Base-by-base conservation (phyloP, 2,888 invertebrate genomes). In the Drosophila bunnanda region DNA sequence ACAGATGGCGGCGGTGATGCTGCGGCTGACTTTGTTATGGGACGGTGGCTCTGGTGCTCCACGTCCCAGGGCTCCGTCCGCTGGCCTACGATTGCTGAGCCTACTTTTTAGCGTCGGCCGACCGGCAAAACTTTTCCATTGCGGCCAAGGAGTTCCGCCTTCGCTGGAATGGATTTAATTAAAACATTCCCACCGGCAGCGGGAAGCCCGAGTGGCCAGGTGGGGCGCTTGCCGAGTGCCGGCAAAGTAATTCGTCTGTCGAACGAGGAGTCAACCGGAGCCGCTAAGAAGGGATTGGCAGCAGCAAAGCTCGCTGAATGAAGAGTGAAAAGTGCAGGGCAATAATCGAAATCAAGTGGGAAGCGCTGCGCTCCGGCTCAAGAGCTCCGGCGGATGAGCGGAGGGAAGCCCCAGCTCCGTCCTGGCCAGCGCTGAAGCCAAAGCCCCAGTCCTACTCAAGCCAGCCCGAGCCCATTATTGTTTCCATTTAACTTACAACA, bases 401-500 rank as follows among this genome's bases (percentile, higher is more conserved):
- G 46, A 65, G 43, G 15, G 48, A 55, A 70, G 43, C 48, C 55
- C 39, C 64, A 43, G 32, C n/a, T 17, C 39, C n/a, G 43, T 30
- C 36, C 25, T 43, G 48, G 34, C 32, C 38, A 30, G 32, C 34
- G 59, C 60, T 10, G n/a, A 46, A 62, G 53, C 66, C 25, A 34
- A 15, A 34, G 48, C 69, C 58, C 64, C 73, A 72, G 66, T 15
- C 34, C 52, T 43, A 48, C 48, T 34, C 58, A 32, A 55, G 60
- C 54, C 15, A 64, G 65, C 76, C 65, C 79, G 75, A 80, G 77
- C 88, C 89, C 90, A 90, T 90, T 90, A 90, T 88, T 82, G 82
- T 81, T 83, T 83, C 89, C 90, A 90, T 90, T 90, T 88, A 90
- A 89, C 90, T 90, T 89, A 90, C 90, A 90, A 82, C 90, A 85